Evolutionary conservation across 2,797 vertebrate species (phyloP).

Genomic region (Astyanax mexicanus): DNA sequence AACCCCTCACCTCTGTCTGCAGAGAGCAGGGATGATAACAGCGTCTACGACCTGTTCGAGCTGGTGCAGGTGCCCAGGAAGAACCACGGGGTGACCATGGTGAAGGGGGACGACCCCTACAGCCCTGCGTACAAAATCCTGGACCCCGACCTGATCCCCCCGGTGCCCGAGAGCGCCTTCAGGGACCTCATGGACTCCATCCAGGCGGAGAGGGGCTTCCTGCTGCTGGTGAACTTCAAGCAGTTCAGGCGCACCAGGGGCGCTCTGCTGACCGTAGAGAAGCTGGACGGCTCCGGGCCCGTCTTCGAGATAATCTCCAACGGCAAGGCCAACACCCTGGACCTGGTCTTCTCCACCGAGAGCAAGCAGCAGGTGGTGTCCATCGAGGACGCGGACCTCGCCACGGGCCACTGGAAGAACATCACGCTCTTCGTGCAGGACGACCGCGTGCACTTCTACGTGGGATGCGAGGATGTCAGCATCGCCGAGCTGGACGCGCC

Average conservation of each 20-base stretch:
- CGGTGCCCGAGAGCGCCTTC: slow-evolving; percentile 81
- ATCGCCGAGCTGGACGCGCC: slow-evolving; percentile 89
- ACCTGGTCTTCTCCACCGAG: slow-evolving; percentile 91
- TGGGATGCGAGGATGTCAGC: slow-evolving; percentile 93
- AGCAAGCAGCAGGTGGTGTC: slow-evolving; percentile 88
- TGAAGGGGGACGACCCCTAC: slow-evolving; percentile 89
- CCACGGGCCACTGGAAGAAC: slow-evolving; percentile 94
- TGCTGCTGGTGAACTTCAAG: slow-evolving; percentile 90
- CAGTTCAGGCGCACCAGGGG: slow-evolving; percentile 90
- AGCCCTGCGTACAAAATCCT: slow-evolving; percentile 91
- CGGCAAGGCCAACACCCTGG: slow-evolving; percentile 93
- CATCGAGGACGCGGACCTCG: slow-evolving; percentile 92
- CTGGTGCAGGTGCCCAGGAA: slow-evolving; percentile 89
- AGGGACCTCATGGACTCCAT: slow-evolving; percentile 83
- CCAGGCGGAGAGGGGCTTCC: slow-evolving; percentile 88
- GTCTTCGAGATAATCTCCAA: slow-evolving; percentile 95
- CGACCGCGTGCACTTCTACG: slow-evolving; percentile 89
- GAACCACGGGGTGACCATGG: slow-evolving; percentile 89
- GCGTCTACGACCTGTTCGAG: slow-evolving; percentile 89
- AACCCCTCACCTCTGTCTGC: slow-evolving; percentile 37
- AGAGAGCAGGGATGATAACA: slow-evolving; percentile 86
- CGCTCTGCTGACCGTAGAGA: slow-evolving; percentile 90
- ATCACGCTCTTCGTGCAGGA: slow-evolving; percentile 92
- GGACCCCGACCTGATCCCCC: slow-evolving; percentile 91
- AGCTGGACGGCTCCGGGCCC: slow-evolving; percentile 83